Evolutionary conservation across 2,888 invertebrate genomes (phyloP).

Genomic region (Ectemnius continuus): DNA sequence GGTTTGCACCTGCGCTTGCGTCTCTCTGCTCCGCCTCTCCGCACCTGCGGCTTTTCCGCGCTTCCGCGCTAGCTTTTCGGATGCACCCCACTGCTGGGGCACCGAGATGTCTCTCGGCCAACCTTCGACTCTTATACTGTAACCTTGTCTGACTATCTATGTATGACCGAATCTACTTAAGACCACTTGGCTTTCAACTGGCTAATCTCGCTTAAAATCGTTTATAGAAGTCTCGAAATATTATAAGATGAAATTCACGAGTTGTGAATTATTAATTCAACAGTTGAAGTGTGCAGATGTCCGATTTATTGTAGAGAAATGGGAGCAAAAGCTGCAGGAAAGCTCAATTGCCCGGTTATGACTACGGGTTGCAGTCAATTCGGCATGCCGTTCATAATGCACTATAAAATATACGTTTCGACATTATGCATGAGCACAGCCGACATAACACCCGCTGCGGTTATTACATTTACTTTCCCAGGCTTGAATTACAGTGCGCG

Average conservation of each 20-base stretch:
- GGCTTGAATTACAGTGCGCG: neutral
- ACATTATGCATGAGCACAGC: constrained; percentile 1
- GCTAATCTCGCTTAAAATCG: too few species aligned
- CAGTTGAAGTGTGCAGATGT: too few species aligned
- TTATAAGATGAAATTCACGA: too few species aligned
- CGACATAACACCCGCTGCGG: neutral
- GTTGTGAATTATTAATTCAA: too few species aligned
- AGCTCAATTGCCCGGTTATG: too few species aligned
- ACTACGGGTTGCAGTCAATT: too few species aligned
- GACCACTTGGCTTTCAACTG: neutral
- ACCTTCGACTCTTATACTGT: too few species aligned
- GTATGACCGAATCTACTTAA: constrained; percentile 33
- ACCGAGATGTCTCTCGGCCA: neutral
- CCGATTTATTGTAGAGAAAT: too few species aligned
- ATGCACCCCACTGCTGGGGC: constrained; percentile 31
- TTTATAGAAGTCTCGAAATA: too few species aligned
- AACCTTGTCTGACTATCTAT: constrained; percentile 21
- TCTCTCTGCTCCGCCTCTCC: constrained; percentile 62
- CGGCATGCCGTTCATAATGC: neutral
- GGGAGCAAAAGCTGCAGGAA: too few species aligned
- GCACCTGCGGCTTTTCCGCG: constrained; percentile 70
- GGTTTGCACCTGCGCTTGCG: constrained; percentile 73
- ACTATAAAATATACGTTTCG: neutral
- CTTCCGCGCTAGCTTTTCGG: constrained; percentile 55
- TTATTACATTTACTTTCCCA: constrained; percentile 2